Evolutionary conservation across 1,140 invertebrate species (phyloP).

Genomic region (Zaprionus tsacasi): DNA sequence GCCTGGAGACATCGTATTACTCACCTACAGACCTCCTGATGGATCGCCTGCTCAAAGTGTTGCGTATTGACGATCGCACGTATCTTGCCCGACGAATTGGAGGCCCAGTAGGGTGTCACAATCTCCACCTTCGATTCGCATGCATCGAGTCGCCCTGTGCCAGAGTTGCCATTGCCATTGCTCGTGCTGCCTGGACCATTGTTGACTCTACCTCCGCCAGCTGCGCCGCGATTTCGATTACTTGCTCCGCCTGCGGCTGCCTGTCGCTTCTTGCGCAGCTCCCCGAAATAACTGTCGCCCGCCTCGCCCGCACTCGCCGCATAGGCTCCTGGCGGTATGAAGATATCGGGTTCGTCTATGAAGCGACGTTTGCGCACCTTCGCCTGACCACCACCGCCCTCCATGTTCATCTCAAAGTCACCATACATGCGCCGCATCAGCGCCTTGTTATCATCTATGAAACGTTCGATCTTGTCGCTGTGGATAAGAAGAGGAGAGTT

Average conservation of each 20-base stretch:
- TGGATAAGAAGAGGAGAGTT: neutral
- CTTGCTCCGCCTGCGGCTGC: conserved; percentile 67
- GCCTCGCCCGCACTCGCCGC: conserved; percentile 63
- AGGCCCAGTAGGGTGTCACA: conserved; percentile 96
- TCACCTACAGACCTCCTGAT: conserved; percentile 97
- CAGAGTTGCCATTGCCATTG: conserved; percentile 81
- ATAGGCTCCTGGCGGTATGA: conserved; percentile 83
- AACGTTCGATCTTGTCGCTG: conserved; percentile 94
- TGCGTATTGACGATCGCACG: conserved; percentile 96
- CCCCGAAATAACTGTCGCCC: conserved; percentile 86
- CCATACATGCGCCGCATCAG: conserved; percentile 96
- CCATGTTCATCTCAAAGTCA: conserved; percentile 89
- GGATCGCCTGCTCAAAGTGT: conserved; percentile 97
- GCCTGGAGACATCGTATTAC: too few relatives aligned
- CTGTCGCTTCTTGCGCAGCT: conserved; percentile 86
- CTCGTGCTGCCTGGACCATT: conserved; percentile 25
- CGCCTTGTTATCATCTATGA: conserved; percentile 97
- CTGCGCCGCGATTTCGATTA: conserved; percentile 52
- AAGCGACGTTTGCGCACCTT: conserved; percentile 85
- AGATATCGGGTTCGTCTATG: conserved; percentile 86
- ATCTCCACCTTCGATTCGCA: conserved; percentile 97
- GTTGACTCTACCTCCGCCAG: conserved; percentile 16
- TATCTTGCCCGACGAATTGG: conserved; percentile 95
- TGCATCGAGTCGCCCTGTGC: conserved; percentile 90
- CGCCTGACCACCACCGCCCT: conserved; percentile 82